Conservation (phyloP, 1,140 invertebrate genomes). For the Goniozus legneri region DNA sequence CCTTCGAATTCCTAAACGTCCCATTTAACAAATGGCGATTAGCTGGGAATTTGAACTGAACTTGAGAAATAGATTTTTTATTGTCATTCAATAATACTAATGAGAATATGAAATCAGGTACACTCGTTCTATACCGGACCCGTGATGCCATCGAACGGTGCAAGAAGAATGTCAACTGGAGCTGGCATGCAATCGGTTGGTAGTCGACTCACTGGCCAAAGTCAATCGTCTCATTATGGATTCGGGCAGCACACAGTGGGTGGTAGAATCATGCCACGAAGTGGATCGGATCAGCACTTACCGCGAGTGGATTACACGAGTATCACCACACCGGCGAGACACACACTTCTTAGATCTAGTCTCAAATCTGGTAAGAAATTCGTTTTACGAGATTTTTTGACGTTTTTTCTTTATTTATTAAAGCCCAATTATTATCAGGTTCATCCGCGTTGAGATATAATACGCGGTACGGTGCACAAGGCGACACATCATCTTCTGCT, state of each 20-base stretch:
- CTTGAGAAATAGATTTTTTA: too few relatives aligned
- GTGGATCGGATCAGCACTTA: constrained; percentile 81
- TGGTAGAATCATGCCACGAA: constrained; percentile 68
- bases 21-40: too few relatives aligned
- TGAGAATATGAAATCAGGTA: constrained; percentile 46
- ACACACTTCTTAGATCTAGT: constrained; percentile 72
- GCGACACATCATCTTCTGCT: constrained; percentile 50
- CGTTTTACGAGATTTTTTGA: not conserved
- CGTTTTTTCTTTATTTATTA: not conserved
- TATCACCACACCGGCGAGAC: constrained; percentile 64
- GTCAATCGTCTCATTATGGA: constrained; percentile 52
- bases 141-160: constrained; percentile 52
- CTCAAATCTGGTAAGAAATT: constrained; percentile 67
- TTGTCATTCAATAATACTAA: not conserved
- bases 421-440: constrained; percentile 25
- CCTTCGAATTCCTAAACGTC: too few relatives aligned
- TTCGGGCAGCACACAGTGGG: constrained; percentile 54
- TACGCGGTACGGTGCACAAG: constrained; percentile 56
- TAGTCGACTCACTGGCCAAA: constrained; percentile 45
- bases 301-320: constrained; percentile 76
- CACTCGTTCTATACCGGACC: constrained; percentile 76
- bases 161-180: constrained; percentile 58
- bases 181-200: constrained; percentile 52
- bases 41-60: too few relatives aligned
- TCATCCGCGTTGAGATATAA: constrained; percentile 56